phyloP scores from a whole-genome alignment of 2,888 invertebrate genomes.

The Uropetala carovei region DNA sequence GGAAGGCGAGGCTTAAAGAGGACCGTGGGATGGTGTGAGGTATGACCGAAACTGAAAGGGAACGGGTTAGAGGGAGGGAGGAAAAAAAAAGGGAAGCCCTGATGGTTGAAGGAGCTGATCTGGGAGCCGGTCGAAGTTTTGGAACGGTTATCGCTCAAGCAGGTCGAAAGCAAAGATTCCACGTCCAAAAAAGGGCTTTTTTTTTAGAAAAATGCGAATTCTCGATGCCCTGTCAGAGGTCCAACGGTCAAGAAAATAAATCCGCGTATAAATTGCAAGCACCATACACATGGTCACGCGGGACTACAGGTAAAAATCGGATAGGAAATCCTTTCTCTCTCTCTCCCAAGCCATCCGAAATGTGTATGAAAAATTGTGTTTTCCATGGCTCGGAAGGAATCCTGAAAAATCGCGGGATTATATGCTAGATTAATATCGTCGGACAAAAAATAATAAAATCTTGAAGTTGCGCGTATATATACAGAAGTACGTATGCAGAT shows the following conservation, averaged over 20 bases:
- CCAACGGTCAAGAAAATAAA: constrained; percentile 24
- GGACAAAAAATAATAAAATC: background rate
- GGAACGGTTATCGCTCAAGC: constrained; percentile 28
- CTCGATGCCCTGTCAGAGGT: constrained; percentile 13
- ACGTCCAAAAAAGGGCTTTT: background rate
- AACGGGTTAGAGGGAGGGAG: background rate
- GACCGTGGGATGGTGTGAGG: background rate
- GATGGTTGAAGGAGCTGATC: constrained; percentile 23
- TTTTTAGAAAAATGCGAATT: constrained; percentile 29
- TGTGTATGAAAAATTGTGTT: background rate
- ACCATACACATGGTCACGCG: background rate
- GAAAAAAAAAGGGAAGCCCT: background rate
- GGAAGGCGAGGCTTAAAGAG: background rate
- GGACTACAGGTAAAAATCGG: background rate
- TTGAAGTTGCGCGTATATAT: no score
- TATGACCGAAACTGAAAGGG: background rate
- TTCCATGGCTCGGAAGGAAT: background rate
- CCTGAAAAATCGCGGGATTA: constrained; percentile 3
- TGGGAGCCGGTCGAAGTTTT: constrained; percentile 5
- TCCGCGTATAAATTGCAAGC: constrained; percentile 12
- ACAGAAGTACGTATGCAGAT: no score
- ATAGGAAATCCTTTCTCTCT: background rate
- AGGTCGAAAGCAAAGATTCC: background rate
- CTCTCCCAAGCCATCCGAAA: background rate
- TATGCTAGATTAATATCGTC: background rate